A percentile compares a stretch with the other conserved stretches of the same genome.
Evolutionary conservation across 2,113 vertebrate species (phyloP).

Genomic region (Colaptes auratus): DNA sequence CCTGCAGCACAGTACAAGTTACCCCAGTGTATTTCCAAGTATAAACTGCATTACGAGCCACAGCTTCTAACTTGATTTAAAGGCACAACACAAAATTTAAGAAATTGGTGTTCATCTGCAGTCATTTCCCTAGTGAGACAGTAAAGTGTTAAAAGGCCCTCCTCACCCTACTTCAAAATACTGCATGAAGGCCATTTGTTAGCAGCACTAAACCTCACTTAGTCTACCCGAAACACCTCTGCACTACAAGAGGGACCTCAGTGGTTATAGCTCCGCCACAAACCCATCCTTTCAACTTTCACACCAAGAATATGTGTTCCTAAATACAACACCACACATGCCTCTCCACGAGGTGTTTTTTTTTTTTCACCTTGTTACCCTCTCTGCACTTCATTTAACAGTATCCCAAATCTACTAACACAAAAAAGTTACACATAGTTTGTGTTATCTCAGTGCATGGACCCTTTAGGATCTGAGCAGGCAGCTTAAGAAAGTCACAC

Average conservation of each 20-base stretch:
- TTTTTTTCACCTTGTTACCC: neutral
- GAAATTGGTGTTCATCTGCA: neutral
- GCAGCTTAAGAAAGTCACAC: neutral
- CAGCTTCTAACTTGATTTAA: neutral
- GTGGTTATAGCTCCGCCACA: neutral
- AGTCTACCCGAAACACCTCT: neutral
- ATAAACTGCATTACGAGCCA: neutral
- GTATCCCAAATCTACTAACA: neutral
- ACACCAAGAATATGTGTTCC: neutral
- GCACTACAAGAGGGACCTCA: neutral
- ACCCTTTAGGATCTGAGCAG: neutral
- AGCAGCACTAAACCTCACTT: too few relatives aligned
- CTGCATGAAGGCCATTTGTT: too few relatives aligned
- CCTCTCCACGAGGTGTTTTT: neutral
- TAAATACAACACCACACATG: rapidly evolving
- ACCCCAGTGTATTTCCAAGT: neutral
- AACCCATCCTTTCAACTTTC: neutral
- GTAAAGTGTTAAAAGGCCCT: too few relatives aligned
- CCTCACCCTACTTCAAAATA: too few relatives aligned
- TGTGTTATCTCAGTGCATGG: rapidly evolving
- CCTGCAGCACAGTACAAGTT: neutral
- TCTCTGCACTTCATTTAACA: neutral
- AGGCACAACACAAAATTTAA: neutral
- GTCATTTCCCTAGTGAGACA: too few relatives aligned
- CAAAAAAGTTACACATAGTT: neutral